Evolutionary conservation across 2,113 vertebrate genomes (phyloP).

Genomic region (Heterotis niloticus): DNA sequence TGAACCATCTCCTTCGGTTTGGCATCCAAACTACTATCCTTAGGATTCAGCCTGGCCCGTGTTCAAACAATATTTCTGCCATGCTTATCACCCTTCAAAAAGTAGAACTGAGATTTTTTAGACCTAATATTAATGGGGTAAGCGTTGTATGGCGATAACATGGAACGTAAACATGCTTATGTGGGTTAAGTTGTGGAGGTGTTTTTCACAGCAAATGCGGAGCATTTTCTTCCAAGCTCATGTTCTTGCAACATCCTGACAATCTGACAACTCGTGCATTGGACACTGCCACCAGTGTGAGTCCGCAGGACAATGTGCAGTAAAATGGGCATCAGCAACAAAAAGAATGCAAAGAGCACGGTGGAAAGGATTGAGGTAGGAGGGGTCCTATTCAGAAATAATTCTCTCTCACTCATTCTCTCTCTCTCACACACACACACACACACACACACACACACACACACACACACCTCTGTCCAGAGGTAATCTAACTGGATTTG

Average conservation of each 20-base stretch:
- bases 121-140: neutral
- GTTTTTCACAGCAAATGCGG: no score
- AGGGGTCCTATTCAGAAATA: neutral
- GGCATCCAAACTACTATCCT: conserved; percentile 30
- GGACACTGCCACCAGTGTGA: neutral
- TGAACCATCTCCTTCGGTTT: conserved; percentile 25
- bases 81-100: conserved; percentile 28
- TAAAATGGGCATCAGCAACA: neutral
- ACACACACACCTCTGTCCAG: conserved; percentile 15
- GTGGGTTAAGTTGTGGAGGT: neutral
- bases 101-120: neutral
- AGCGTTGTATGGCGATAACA: neutral
- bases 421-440: neutral
- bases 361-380: neutral
- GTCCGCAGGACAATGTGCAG: neutral
- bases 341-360: neutral
- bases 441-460: neutral
- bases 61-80: conserved; percentile 6
- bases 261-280: neutral
- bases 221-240: neutral
- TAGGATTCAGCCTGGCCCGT: conserved; percentile 29
- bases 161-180: neutral
- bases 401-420: neutral
- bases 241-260: neutral
- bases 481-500: conserved; percentile 20